These are phyloP conservation scores for Calameuta pallipes DNA, from an alignment of 2,888 invertebrate species.

Conservation along the genomic window DNA sequence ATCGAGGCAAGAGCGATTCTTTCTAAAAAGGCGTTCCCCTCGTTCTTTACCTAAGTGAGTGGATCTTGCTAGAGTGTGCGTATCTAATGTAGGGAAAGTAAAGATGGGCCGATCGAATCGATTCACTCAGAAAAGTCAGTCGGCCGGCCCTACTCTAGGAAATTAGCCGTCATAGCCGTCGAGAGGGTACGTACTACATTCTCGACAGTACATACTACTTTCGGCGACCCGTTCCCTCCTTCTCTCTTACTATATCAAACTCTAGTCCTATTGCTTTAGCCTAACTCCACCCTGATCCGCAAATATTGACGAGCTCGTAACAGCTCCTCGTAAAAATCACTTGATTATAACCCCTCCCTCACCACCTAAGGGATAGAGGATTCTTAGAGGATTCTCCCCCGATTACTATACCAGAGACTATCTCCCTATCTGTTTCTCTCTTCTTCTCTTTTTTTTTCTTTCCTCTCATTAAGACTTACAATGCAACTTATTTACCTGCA, in stretches of 20 bases:
- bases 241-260: conserved; percentile 14
- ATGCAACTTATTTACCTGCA: neutral
- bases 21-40: neutral
- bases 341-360: conserved; percentile 38
- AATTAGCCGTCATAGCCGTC: conserved; percentile 40
- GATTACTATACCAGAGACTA: neutral
- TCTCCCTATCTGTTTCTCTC: neutral
- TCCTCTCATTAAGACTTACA: neutral
- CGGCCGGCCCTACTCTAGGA: conserved; percentile 30
- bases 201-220: neutral
- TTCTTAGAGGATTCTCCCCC: neutral
- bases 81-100: conserved; percentile 6
- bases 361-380: neutral
- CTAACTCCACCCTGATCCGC: conserved; percentile 44
- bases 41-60: neutral
- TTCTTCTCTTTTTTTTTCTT: neutral
- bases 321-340: conserved; percentile 55
- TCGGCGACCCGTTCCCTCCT: conserved; percentile 15
- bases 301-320: conserved; percentile 55
- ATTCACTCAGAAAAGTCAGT: conserved; percentile 16
- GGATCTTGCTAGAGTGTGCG: conserved; percentile 5
- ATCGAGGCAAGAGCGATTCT: neutral
- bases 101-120: conserved; percentile 20
- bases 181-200: conserved; percentile 29
- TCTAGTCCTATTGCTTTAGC: conserved; percentile 29